Conservation (phyloP, 2,888 invertebrate genomes). For the Drosophila bunnanda region DNA sequence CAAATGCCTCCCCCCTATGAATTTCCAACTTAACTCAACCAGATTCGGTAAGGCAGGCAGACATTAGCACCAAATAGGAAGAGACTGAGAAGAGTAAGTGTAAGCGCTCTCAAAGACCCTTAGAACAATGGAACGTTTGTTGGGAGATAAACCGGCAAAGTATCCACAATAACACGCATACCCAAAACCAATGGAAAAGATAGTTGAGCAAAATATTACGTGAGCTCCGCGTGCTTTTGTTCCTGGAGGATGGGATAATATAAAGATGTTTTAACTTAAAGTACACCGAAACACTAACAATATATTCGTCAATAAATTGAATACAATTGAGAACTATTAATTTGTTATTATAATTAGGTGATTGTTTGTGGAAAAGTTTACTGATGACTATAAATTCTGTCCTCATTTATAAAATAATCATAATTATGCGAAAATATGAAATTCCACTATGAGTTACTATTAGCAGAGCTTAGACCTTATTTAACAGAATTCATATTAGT, state of each 20-base stretch:
- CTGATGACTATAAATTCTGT: too few relatives aligned
- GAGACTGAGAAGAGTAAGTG: background rate
- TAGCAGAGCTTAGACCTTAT: too few relatives aligned
- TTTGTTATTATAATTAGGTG: too few relatives aligned
- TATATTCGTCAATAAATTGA: background rate
- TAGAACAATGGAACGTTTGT: constrained; percentile 41
- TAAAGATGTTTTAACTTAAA: background rate
- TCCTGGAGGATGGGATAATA: background rate
- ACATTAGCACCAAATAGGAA: background rate
- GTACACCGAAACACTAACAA: background rate
- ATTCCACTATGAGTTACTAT: too few relatives aligned
- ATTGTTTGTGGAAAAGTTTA: too few relatives aligned
- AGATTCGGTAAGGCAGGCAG: constrained; percentile 9
- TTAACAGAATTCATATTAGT: too few relatives aligned
- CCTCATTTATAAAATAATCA: too few relatives aligned
- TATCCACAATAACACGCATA: background rate
- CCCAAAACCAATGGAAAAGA: background rate
- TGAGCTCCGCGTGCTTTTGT: background rate
- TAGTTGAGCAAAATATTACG: background rate
- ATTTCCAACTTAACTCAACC: constrained; percentile 40
- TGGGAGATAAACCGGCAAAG: background rate
- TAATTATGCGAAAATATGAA: too few relatives aligned
- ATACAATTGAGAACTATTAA: too few relatives aligned
- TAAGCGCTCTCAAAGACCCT: constrained; percentile 60
- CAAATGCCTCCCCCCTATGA: constrained; percentile 32